Base-by-base conservation (phyloP, 2,888 invertebrate genomes). In the Parthenolecanium corni region DNA sequence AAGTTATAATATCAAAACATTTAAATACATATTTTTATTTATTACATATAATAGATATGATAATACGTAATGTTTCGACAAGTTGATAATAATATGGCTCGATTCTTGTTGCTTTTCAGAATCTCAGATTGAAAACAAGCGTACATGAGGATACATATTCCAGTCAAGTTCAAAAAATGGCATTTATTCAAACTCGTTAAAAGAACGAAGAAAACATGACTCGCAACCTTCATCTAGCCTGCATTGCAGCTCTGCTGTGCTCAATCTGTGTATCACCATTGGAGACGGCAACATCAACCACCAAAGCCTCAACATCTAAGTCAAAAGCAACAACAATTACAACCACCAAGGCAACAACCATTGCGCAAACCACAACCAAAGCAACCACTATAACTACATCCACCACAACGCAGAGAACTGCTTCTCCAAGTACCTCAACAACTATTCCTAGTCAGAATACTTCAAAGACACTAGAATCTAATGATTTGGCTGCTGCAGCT, bases 71-170 rank as follows among this genome's bases (percentile, higher is more conserved):
- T n/a, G n/a, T n/a, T n/a, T n/a, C n/a, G n/a, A n/a, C n/a, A n/a
- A n/a, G n/a, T n/a, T n/a, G n/a, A n/a, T n/a, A n/a, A n/a, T n/a
- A n/a, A n/a, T n/a, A n/a, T n/a, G n/a, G n/a, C n/a, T n/a, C n/a
- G n/a, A n/a, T n/a, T n/a, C n/a, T n/a, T n/a, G n/a, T n/a, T n/a
- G n/a, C n/a, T n/a, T n/a, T n/a, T n/a, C n/a, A n/a, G n/a, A n/a
- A n/a, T n/a, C n/a, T n/a, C n/a, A n/a, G n/a, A n/a, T n/a, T n/a
- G n/a, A n/a, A 18, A 23, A 20, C n/a, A 11, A 23, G 44, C 56
- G 18, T 57, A 57, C 57, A 57, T 57, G 57, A 46, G 57, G 47
- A 46, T 57, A 47, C 42, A 47, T 47, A 57, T 57, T 25, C 25
- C 31, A 20, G 25, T 57, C 31, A 57, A 46, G 36, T 57, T 57